Evolutionary conservation across 2,113 vertebrate species (phyloP).

Genomic region (Isichthys henryi): DNA sequence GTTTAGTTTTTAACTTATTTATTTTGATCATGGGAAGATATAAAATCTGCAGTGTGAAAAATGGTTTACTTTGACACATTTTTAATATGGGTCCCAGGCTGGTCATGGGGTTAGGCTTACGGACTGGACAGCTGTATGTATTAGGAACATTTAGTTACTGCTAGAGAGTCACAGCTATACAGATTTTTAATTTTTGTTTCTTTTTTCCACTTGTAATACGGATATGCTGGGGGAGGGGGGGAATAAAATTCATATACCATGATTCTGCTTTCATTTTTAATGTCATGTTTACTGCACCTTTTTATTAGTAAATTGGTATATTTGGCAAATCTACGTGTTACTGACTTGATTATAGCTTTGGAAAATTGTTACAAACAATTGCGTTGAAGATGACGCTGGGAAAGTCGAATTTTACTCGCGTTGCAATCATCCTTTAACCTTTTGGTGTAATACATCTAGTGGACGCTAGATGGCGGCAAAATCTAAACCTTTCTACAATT

Average conservation of each 20-base stretch:
- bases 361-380: background rate
- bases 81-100: background rate
- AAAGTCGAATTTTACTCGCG: background rate
- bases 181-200: background rate
- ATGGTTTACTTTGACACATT: background rate
- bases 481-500: background rate
- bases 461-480: background rate
- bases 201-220: background rate
- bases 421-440: background rate
- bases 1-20: constrained; percentile 11
- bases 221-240: background rate
- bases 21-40: background rate
- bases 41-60: background rate
- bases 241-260: constrained; percentile 10
- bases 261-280: background rate
- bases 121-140: background rate
- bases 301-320: background rate
- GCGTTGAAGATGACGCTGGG: background rate
- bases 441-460: background rate
- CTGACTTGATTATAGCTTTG: background rate
- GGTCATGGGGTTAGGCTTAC: background rate
- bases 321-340: background rate
- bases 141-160: background rate
- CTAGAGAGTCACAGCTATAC: constrained; percentile 21
- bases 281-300: background rate